Percentiles rank a stretch among this genome's conserved stretches.
phyloP scores from a whole-genome alignment of 2,888 invertebrate species.

The Epinotia bilunana region DNA sequence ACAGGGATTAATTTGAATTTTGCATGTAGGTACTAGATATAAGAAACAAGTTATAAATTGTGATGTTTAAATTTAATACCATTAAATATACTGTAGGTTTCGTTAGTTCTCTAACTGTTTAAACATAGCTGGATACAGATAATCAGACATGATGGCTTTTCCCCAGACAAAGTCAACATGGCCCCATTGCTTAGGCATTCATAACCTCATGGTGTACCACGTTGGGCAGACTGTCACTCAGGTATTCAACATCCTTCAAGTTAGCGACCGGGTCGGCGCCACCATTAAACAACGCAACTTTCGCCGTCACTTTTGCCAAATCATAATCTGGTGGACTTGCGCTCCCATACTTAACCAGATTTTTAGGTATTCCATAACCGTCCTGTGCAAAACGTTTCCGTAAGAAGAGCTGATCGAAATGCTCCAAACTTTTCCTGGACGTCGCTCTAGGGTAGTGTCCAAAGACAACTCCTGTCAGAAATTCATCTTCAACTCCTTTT shows the following conservation, averaged over 20 bases:
- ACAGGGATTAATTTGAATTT: too few species aligned
- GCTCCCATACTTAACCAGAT: slow-evolving; percentile 50
- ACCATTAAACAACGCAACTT: slow-evolving; percentile 71
- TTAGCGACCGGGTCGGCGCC: slow-evolving; percentile 80
- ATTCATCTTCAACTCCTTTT: slow-evolving; percentile 79
- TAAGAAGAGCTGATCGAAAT: slow-evolving; percentile 51
- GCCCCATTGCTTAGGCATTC: neutral
- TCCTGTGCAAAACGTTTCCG: slow-evolving; percentile 48
- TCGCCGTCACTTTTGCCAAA: slow-evolving; percentile 54
- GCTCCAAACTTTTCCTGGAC: slow-evolving; percentile 53
- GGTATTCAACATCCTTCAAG: slow-evolving; percentile 39
- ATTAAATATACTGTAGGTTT: neutral
- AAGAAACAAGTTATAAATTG: too few species aligned
- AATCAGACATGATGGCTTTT: slow-evolving; percentile 20
- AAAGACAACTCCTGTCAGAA: slow-evolving; percentile 50
- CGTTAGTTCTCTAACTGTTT: neutral
- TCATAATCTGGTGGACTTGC: slow-evolving; percentile 53
- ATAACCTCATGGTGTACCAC: neutral
- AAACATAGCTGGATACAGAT: slow-evolving; percentile 7
- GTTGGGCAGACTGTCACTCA: neutral
- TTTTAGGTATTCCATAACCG: slow-evolving; percentile 50
- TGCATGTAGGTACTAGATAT: too few species aligned
- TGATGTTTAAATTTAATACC: too few species aligned
- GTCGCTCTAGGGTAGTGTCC: slow-evolving; percentile 56
- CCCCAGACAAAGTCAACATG: slow-evolving; percentile 10